Conservation (phyloP, 2,888 invertebrate genomes). For the Ectemnius cavifrons region DNA sequence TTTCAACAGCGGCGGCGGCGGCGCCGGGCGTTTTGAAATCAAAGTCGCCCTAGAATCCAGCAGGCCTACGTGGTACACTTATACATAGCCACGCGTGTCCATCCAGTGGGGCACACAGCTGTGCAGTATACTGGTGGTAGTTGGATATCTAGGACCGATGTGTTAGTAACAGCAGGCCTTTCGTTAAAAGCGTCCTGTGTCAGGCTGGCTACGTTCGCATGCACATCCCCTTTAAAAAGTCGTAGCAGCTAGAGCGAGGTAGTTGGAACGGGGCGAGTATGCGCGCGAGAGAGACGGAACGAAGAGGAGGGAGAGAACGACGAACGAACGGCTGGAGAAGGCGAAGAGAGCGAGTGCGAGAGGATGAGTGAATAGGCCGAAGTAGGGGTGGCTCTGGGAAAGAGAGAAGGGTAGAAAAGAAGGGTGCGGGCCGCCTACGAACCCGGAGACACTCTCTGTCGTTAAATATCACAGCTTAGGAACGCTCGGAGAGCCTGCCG, state of each 20-base stretch:
- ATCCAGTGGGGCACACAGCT: too few species aligned
- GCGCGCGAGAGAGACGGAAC: slow-evolving; percentile 5
- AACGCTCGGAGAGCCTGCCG: slow-evolving; percentile 63
- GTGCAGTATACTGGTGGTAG: too few species aligned
- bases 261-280: slow-evolving; percentile 5
- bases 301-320: neutral
- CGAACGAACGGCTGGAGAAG: slow-evolving; percentile 6
- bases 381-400: too few species aligned
- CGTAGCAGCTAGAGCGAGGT: slow-evolving; percentile 1
- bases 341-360: neutral
- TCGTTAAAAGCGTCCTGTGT: too few species aligned
- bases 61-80: too few species aligned
- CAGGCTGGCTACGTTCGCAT: too few species aligned
- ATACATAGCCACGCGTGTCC: too few species aligned
- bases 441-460: slow-evolving; percentile 29
- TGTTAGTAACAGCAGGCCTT: too few species aligned
- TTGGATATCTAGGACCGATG: too few species aligned
- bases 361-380: slow-evolving; percentile 24
- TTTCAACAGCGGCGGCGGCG: too few species aligned
- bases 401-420: slow-evolving; percentile 12
- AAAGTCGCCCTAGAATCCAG: too few species aligned
- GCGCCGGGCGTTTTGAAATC: too few species aligned
- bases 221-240: slow-evolving; percentile 29
- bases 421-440: slow-evolving; percentile 2
- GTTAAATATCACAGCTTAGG: slow-evolving; percentile 61